Conservation (phyloP, 2,113 vertebrate genomes). For the Promerops cafer region DNA sequence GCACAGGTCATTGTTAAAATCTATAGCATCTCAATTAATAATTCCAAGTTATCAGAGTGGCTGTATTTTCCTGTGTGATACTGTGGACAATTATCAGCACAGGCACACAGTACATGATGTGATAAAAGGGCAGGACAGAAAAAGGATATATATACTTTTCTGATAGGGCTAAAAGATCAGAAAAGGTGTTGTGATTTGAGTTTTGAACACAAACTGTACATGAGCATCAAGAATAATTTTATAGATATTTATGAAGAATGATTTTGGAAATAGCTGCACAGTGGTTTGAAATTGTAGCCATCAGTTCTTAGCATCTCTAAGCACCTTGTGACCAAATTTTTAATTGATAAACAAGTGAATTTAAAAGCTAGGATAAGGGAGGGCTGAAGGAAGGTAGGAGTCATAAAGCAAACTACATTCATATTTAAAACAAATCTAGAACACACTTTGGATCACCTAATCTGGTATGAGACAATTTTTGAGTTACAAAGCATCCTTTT, state of each 20-base stretch:
- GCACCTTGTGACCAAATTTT: not conserved
- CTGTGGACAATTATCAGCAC: not conserved
- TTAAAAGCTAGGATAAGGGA: not conserved
- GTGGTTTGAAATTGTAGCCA: not conserved
- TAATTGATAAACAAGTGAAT: not conserved
- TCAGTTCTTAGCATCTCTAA: not conserved
- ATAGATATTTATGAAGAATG: not conserved
- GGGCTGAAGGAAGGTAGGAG: not conserved
- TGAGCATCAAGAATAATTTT: not conserved
- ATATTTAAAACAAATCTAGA: not conserved
- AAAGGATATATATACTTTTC: not conserved
- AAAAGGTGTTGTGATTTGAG: not conserved
- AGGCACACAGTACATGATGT: fast-evolving
- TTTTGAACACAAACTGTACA: not conserved
- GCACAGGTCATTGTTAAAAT: not conserved
- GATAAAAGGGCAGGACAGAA: not conserved
- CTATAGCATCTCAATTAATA: not conserved
- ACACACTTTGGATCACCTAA: not conserved
- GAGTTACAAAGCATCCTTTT: not conserved
- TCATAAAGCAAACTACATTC: not conserved
- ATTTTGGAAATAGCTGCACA: not conserved
- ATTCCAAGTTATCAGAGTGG: not conserved
- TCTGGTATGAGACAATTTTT: not conserved
- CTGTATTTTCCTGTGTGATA: not conserved
- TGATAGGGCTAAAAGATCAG: not conserved